phyloP scores from a whole-genome alignment of 1,140 invertebrate species.

The Ostrea denselamellosa region DNA sequence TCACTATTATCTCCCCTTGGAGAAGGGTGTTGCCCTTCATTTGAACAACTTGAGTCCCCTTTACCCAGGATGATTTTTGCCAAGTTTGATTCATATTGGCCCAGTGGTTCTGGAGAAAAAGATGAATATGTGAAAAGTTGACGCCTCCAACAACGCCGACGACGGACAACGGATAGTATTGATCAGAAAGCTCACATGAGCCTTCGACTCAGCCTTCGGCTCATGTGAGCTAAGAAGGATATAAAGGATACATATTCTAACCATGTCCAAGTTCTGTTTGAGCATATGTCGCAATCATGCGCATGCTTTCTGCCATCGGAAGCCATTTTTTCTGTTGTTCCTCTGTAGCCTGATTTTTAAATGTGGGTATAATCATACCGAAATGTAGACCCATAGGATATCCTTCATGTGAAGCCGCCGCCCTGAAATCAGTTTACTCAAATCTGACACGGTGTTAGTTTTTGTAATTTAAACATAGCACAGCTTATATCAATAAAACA shows the following conservation, averaged over 20 bases:
- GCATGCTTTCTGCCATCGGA: conserved; percentile 87
- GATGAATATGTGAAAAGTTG: too few relatives aligned
- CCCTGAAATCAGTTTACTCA: neutral
- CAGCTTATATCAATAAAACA: neutral
- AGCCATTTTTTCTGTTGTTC: conserved; percentile 94
- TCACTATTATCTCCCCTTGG: too few relatives aligned
- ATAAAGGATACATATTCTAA: conserved; percentile 72
- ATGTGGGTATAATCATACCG: conserved; percentile 94
- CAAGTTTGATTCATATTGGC: too few relatives aligned
- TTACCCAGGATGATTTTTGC: too few relatives aligned
- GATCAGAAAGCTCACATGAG: too few relatives aligned
- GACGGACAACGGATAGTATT: too few relatives aligned
- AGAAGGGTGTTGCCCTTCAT: too few relatives aligned
- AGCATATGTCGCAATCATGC: conserved; percentile 95
- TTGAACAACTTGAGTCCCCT: too few relatives aligned
- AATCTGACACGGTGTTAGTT: neutral
- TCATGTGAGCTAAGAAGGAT: neutral
- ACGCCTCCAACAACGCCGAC: too few relatives aligned
- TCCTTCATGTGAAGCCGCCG: conserved; percentile 36
- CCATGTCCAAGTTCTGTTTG: conserved; percentile 96
- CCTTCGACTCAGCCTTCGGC: too few relatives aligned
- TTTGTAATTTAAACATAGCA: neutral
- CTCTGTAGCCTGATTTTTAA: conserved; percentile 91
- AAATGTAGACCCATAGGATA: conserved; percentile 82
- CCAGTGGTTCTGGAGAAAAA: too few relatives aligned